Base-by-base conservation (phyloP, 2,888 invertebrate species). In the Meteorus colon region DNA sequence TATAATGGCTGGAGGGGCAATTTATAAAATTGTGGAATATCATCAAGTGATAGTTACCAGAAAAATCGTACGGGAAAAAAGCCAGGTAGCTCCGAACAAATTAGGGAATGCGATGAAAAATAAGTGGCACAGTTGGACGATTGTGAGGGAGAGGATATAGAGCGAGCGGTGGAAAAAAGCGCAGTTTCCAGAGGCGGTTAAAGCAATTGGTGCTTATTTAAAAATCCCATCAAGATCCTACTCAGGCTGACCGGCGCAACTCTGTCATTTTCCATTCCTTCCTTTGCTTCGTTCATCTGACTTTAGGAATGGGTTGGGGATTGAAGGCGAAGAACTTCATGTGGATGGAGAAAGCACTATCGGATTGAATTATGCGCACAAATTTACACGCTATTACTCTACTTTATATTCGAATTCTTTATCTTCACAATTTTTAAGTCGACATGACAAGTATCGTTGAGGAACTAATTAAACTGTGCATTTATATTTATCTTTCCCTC, bases 191-290 rank as follows among this genome's bases (percentile, higher is more conserved):
- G 81, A 81, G 82, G 81, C 84, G 81, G 86, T 89, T 88, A 88
- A 89, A 87, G 86, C 87, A 87, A 89, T 89, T 89, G 87, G 83
- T 82, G 85, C 86, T 88, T 87, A 86, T 88, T 89, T 89, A 86
- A 89, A 89, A 89, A 89, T 88, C 86, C 86, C 88, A 88, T 89
- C 87, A 88, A 87, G 81, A 81, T 82, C 76, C 79, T 79, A 82
- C 81, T 81, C 72, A 55, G 76, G 75, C 75, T 79, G 81, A 79
- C 63, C 72, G 34, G 48, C 24, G 37, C 63, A 29, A 72, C 10
- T 29, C 63, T 72, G 63, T 72, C 72, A 72, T 72, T 19, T 41
- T 62, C 24, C n/a, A 34, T 62, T 62, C n/a, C 41, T 2, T 65
- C 10, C 41, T 37, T 41, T n/a, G 2, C 41, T 16, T 37, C 24